Evolutionary conservation across 2,797 vertebrate species (phyloP).

Genomic region (Gallinago solitaria): DNA sequence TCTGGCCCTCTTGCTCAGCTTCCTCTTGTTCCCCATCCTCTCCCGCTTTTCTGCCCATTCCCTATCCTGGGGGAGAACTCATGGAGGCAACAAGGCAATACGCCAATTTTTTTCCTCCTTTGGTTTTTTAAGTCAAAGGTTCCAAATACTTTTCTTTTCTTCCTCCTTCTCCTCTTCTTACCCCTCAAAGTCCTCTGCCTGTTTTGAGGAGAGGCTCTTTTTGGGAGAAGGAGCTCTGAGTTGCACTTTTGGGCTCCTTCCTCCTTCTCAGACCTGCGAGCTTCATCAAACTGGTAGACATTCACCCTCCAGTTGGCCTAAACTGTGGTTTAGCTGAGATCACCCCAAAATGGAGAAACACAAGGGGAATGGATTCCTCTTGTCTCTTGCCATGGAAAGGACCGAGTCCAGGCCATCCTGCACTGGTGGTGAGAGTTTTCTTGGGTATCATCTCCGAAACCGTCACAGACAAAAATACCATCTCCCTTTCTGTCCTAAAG

Average conservation of each 20-base stretch:
- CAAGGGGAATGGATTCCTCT: background rate
- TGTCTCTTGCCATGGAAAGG: background rate
- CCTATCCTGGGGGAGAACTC: fast-evolving
- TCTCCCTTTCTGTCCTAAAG: background rate
- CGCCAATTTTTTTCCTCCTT: background rate
- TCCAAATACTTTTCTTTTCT: background rate
- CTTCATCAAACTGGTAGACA: background rate
- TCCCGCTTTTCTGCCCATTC: background rate
- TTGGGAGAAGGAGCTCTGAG: fast-evolving
- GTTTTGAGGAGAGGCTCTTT: background rate
- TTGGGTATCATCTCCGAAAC: background rate
- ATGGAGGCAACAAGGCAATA: background rate
- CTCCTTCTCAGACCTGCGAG: background rate
- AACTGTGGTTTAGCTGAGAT: background rate
- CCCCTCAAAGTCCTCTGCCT: background rate
- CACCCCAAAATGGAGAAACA: background rate
- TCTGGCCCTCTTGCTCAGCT: background rate
- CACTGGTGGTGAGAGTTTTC: background rate
- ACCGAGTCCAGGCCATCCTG: background rate
- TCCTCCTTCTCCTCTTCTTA: background rate
- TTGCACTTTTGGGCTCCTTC: background rate
- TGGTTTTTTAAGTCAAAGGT: background rate
- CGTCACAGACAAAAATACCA: background rate
- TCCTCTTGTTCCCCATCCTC: background rate
- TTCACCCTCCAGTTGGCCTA: background rate